Evolutionary conservation across 2,888 invertebrate species (phyloP), one percentile per base, ranked within the genome.

Genomic region (Plebejus anna): DNA sequence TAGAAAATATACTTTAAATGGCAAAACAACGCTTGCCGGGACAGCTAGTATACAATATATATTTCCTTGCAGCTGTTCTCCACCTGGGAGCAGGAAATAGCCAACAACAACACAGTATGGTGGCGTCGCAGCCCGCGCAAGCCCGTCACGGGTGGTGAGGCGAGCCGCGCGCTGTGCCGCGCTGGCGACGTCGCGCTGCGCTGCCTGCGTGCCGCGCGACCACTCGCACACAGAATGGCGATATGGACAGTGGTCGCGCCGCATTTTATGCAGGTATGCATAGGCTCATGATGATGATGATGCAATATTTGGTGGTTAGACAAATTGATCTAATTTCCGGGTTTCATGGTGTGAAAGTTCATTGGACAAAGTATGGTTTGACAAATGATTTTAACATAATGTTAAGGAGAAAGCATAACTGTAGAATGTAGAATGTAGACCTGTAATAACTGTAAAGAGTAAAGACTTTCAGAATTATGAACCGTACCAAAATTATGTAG

Each of bases 241-340:
- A 96, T 97, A 36, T 99, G 99, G 99, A 97, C 97, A 13, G 96
- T 98, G 0, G 96, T 98, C 0, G 98, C 98, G 0, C 97, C 98
- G 0, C 98, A 99, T 89, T 96, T 99, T 77, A 98, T 98, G 96
- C 98, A 99, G 95, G 97, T 32, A 32, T 32, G 32, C 32, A 32
- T 32, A 32, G 32, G 32, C 32, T 32, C 1, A 32, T 32, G 32
- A 32, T 32, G 32, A 32, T 2, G 32, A 32, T 32, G 32, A 32
- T 32, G 32, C 32, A 32, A 32, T 32, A 32, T 32, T 32, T 32
- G 32, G 32, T 32, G 32, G 32, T 32, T 32, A 32, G 32, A 32
- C 32, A 32, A 32, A 32, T 32, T 32, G 32, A 32, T 32, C 32
- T 0, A 32, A 32, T 32, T 32, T 32, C 32, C 32, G 32, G 2